Base-by-base conservation (phyloP, 2,113 vertebrate species). In the Ochotona curzoniae region DNA sequence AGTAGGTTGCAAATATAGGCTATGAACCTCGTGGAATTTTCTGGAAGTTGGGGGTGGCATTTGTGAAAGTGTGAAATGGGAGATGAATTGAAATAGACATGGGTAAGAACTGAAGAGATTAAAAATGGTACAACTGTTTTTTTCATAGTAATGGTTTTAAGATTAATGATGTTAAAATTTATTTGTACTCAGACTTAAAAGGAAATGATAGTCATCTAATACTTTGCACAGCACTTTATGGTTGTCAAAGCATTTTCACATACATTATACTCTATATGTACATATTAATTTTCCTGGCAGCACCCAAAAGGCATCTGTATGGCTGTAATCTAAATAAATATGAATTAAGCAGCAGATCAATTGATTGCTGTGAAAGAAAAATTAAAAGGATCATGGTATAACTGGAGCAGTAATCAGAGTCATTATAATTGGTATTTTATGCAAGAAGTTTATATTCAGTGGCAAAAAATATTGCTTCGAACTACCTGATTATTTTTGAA, bases 311-410 rank as follows among this genome's bases (percentile, higher is more conserved):
- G 97, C 95, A 94, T 94, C 96, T 97, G 90, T 86, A 85, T 96
- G 97, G 97, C 93, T 98, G 94, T 7, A 89, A 98, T 97, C 97
- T 98, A 98, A 97, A 61, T 32, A 96, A 97, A 97, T 96, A 97
- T 97, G 97, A 98, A 98, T 98, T 98, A 98, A 98, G 96, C 91
- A 98, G 96, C 78, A 97, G 97, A 97, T 97, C 96, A 81, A 98
- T 97, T 0, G 5, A 98, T 94, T 1, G 30, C 95, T 96, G 90
- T 96, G 96, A 97, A 98, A 98, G 97, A 96, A 96, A 97, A 97
- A 95, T 97, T 96, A 97, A 97, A 97, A 97, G 94, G 96, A 97
- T 97, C 94, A 92, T 81, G 96, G 93, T 97, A 94, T 88, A 95
- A 98, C 96, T 23, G 0, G 70, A 85, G 97, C 89, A 95, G 96